These are phyloP conservation scores for Austrofundulus limnaeus DNA, from an alignment of 2,113 vertebrate species.

Conservation along the genomic window DNA sequence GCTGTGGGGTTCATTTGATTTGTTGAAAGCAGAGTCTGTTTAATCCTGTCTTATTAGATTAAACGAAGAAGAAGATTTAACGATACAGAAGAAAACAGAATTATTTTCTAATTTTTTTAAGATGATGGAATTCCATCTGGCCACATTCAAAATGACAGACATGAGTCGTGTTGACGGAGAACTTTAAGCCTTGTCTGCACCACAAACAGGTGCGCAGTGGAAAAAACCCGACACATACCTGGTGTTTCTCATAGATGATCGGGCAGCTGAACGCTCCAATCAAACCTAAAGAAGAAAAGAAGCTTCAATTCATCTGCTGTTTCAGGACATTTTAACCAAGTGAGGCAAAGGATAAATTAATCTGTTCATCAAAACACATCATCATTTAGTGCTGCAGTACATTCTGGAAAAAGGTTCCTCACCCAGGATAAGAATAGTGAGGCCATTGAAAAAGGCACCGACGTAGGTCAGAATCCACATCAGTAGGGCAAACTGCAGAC, in stretches of 20 bases:
- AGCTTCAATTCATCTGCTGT: no score
- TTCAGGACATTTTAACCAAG: neutral
- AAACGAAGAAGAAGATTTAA: no score
- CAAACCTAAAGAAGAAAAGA: slow-evolving; percentile 79
- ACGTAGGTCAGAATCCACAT: slow-evolving; percentile 99
- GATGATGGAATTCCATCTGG: no score
- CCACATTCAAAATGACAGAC: no score
- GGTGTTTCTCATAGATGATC: slow-evolving; percentile 95
- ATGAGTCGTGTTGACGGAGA: no score
- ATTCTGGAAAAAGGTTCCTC: slow-evolving; percentile 61
- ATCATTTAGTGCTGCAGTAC: neutral
- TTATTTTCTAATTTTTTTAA: no score
- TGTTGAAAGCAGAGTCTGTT: no score
- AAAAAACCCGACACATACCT: slow-evolving; percentile 77
- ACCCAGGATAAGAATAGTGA: slow-evolving; percentile 95
- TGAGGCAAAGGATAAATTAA: slow-evolving; percentile 1
- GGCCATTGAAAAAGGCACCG: slow-evolving; percentile 96
- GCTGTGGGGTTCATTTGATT: no score
- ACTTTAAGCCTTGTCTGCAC: no score
- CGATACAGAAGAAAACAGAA: no score
- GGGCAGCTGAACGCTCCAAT: slow-evolving; percentile 91
- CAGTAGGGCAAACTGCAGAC: slow-evolving; percentile 88
- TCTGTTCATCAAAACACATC: neutral
- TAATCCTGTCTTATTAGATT: no score
- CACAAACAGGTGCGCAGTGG: neutral